Conservation (phyloP, 2,113 vertebrate genomes). For the Tupaia tana region DNA sequence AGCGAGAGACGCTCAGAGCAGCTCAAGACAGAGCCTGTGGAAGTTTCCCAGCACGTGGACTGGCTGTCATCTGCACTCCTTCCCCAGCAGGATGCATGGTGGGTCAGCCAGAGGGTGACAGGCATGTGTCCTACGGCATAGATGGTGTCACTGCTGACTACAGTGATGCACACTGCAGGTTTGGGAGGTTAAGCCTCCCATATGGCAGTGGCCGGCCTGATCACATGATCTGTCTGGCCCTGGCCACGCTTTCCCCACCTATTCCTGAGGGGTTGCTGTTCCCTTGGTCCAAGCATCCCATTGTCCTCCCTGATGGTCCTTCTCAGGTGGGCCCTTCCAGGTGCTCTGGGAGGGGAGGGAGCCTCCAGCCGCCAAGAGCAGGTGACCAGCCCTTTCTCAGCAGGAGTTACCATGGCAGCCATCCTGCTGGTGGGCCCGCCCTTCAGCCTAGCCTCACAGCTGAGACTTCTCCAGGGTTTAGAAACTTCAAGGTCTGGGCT, state of each 20-base stretch:
- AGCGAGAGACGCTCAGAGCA: neutral
- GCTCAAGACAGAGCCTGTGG: neutral
- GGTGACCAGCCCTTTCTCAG: neutral
- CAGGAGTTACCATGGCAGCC: neutral
- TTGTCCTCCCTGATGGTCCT: neutral
- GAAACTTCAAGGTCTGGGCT: neutral
- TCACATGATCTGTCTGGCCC: neutral
- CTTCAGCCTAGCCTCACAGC: neutral
- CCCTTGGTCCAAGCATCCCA: neutral
- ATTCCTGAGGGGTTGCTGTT: neutral
- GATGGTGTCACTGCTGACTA: neutral
- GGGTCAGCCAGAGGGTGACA: too few species aligned
- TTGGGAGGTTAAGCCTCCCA: neutral
- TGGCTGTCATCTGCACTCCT: neutral
- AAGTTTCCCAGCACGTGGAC: neutral
- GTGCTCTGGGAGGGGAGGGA: neutral
- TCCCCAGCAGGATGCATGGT: neutral
- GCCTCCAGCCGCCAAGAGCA: neutral
- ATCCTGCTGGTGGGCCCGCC: neutral
- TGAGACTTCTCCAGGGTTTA: neutral
- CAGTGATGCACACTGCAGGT: neutral
- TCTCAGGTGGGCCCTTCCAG: neutral
- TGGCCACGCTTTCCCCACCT: neutral
- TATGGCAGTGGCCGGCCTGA: neutral
- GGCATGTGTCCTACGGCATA: fast-evolving